Percentiles rank a stretch among this genome's conserved stretches.
Evolutionary conservation across 2,113 vertebrate species (phyloP).

Genomic region (Uropsilus gracilis): DNA sequence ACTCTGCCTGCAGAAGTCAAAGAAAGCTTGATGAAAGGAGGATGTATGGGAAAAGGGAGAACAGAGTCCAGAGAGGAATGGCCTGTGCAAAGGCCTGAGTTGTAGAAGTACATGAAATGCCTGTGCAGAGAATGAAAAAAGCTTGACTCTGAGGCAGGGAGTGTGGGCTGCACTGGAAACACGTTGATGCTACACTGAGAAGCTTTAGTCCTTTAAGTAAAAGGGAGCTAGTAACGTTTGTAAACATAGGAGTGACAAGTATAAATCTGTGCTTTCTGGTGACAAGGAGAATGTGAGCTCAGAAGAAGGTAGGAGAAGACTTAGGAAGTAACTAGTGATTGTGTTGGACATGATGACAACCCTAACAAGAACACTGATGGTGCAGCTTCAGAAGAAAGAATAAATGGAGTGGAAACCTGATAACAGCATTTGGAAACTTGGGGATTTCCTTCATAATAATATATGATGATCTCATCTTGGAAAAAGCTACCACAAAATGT

Average conservation of each 20-base stretch:
- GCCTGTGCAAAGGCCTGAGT: neutral
- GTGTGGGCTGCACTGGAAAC: neutral
- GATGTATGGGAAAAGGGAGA: neutral
- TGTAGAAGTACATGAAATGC: rapidly evolving
- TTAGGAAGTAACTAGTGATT: neutral
- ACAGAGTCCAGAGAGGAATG: neutral
- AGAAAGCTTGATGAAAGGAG: neutral
- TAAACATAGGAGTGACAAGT: neutral
- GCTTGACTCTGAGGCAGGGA: neutral
- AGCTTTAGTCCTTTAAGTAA: neutral
- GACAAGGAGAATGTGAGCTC: too few species aligned
- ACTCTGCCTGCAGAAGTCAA: neutral
- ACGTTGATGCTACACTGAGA: neutral
- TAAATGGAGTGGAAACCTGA: neutral
- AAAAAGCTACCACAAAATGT: neutral
- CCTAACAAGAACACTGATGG: rapidly evolving
- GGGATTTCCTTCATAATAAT: neutral
- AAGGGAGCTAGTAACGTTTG: neutral
- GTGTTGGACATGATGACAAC: neutral
- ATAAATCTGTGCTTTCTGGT: neutral
- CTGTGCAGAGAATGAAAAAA: neutral
- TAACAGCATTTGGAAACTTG: neutral
- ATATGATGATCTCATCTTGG: neutral
- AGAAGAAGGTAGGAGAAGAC: neutral
- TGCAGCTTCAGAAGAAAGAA: neutral